Conservation (phyloP, 2,797 vertebrate genomes). For the Cephalopachus bancanus region DNA sequence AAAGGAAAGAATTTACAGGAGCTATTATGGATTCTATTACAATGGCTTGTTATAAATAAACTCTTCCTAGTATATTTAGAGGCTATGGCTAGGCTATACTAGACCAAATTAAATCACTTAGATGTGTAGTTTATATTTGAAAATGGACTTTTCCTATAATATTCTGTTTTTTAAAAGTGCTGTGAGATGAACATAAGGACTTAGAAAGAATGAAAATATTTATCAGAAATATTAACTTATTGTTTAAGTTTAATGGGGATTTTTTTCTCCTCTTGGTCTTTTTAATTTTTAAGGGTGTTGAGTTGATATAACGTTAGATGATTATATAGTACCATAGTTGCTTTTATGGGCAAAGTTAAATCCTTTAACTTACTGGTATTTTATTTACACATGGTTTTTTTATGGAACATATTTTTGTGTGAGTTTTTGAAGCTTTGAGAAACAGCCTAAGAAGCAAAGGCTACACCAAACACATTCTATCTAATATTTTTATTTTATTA, state of each 20-base stretch:
- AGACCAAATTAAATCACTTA: constrained; percentile 41
- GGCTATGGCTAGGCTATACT: background rate
- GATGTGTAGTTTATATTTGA: constrained; percentile 42
- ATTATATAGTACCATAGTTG: background rate
- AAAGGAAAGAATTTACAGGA: constrained; percentile 9
- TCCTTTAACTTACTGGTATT: constrained; percentile 27
- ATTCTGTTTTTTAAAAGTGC: constrained; percentile 26
- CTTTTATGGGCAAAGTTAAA: constrained; percentile 51
- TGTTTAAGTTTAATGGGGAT: background rate
- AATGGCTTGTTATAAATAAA: constrained; percentile 45
- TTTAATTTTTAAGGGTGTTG: background rate
- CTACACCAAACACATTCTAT: background rate
- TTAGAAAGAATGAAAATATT: constrained; percentile 59
- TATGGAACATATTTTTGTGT: constrained; percentile 25
- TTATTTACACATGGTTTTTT: constrained; percentile 52
- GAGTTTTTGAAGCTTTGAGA: constrained; percentile 53
- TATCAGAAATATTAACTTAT: constrained; percentile 35
- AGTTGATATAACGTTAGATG: background rate
- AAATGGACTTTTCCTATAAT: constrained; percentile 39
- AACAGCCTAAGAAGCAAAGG: constrained; percentile 25
- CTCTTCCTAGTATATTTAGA: background rate
- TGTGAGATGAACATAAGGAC: background rate
- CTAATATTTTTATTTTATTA: constrained; percentile 59
- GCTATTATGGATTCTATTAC: background rate
- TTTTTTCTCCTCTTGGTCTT: background rate